These are phyloP conservation scores for Lithophane leautieri DNA, from an alignment of 2,888 invertebrate species.

Conservation along the genomic window DNA sequence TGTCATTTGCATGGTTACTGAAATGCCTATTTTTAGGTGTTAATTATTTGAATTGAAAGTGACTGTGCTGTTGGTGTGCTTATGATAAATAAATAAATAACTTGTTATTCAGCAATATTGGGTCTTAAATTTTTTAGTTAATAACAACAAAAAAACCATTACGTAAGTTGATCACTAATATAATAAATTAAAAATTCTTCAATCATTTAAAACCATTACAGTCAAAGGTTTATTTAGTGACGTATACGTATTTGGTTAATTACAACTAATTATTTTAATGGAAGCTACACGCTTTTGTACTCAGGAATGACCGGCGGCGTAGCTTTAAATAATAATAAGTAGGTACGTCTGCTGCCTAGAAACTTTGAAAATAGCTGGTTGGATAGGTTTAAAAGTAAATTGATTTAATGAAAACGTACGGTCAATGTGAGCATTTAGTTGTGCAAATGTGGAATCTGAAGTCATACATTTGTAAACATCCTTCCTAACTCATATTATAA, in stretches of 20 bases:
- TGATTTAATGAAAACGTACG: constrained; percentile 2
- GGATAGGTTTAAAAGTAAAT: constrained; percentile 20
- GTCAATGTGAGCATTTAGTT: background rate
- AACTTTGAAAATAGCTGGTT: constrained; percentile 16
- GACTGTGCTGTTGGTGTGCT: no score
- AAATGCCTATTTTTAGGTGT: no score
- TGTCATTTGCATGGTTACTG: no score
- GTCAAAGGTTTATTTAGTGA: constrained; percentile 13
- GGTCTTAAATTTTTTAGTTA: no score
- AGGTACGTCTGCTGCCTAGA: constrained; percentile 5
- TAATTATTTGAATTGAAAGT: no score
- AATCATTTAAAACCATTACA: background rate
- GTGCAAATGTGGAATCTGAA: background rate
- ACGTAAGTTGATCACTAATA: background rate
- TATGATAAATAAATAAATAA: no score
- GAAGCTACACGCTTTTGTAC: constrained; percentile 42
- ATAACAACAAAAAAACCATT: background rate
- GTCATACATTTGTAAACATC: background rate
- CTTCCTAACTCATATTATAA: no score
- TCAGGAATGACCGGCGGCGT: constrained; percentile 24
- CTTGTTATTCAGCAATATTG: no score
- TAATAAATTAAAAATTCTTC: background rate
- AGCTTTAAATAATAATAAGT: constrained; percentile 35
- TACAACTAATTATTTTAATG: constrained; percentile 48
- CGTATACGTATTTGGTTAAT: constrained; percentile 34